phyloP scores from a whole-genome alignment of 1,140 invertebrate species.

The Rhyzopertha dominica region DNA sequence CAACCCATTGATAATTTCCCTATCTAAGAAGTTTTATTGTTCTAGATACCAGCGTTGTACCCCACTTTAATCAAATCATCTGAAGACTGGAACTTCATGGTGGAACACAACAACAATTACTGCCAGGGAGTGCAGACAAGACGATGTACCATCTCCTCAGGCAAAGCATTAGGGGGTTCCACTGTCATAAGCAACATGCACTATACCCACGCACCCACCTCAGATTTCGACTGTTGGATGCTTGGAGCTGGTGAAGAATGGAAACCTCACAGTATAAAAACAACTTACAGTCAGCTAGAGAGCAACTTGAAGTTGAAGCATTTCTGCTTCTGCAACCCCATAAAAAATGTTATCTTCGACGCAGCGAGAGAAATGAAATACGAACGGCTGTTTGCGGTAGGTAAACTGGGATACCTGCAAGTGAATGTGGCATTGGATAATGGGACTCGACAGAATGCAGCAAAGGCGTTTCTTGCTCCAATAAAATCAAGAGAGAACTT shows the following conservation, averaged over 20 bases:
- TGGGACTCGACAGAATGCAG: conserved; percentile 64
- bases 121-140: conserved; percentile 56
- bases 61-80: conserved; percentile 20
- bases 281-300: too few species aligned
- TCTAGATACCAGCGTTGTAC: conserved; percentile 23
- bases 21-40: not conserved
- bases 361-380: conserved; percentile 84
- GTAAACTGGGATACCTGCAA: conserved; percentile 50
- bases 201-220: conserved; percentile 70
- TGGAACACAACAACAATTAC: conserved; percentile 72
- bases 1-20: not conserved
- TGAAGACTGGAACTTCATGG: conserved; percentile 83
- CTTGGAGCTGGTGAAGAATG: too few species aligned
- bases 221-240: too few species aligned
- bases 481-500: conserved; percentile 53
- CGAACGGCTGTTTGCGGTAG: conserved; percentile 44
- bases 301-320: too few species aligned
- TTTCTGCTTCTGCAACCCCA: too few species aligned
- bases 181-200: conserved; percentile 62
- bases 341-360: conserved; percentile 72
- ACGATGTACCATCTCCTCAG: conserved; percentile 35
- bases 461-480: conserved; percentile 72
- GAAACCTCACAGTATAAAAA: too few species aligned
- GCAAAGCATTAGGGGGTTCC: conserved; percentile 53
- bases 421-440: conserved; percentile 46